Evolutionary conservation across 1,140 invertebrate genomes (phyloP).

Genomic region (Trachelipus rathkii): DNA sequence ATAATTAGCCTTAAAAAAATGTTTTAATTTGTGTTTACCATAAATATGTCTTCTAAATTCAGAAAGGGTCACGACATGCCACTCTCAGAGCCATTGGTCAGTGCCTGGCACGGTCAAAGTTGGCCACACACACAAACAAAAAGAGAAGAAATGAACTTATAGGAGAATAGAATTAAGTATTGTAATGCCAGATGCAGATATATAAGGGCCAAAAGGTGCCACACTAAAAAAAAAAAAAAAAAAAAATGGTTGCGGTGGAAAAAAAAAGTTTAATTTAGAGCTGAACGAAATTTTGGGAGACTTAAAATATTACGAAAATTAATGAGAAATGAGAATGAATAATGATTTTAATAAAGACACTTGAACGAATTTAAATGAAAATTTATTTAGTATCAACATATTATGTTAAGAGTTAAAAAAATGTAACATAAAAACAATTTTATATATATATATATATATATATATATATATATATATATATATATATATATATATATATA

Average conservation of each 20-base stretch:
- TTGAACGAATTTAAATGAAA: neutral
- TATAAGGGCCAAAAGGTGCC: too few relatives aligned
- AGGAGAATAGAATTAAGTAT: neutral
- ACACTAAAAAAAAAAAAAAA: too few relatives aligned
- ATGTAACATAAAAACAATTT: neutral
- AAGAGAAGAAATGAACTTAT: neutral
- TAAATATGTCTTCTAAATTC: neutral
- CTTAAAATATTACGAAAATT: conserved; percentile 5
- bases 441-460: neutral
- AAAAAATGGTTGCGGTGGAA: neutral
- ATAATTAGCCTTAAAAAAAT: neutral
- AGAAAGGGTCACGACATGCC: too few relatives aligned
- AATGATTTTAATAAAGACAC: neutral
- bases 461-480: conserved; percentile 15
- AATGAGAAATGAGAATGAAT: neutral
- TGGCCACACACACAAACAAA: neutral
- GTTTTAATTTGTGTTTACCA: neutral
- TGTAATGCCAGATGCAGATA: neutral
- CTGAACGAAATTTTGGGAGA: neutral
- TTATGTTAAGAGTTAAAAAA: neutral
- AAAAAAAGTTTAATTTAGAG: neutral
- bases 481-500: conserved; percentile 15
- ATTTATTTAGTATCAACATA: neutral
- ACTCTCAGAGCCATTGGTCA: too few relatives aligned
- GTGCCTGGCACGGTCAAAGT: neutral